A percentile compares a stretch with the other conserved stretches of the same genome.
These are phyloP conservation scores for Venusia cambrica DNA, from an alignment of 2,888 invertebrate species.

Conservation along the genomic window DNA sequence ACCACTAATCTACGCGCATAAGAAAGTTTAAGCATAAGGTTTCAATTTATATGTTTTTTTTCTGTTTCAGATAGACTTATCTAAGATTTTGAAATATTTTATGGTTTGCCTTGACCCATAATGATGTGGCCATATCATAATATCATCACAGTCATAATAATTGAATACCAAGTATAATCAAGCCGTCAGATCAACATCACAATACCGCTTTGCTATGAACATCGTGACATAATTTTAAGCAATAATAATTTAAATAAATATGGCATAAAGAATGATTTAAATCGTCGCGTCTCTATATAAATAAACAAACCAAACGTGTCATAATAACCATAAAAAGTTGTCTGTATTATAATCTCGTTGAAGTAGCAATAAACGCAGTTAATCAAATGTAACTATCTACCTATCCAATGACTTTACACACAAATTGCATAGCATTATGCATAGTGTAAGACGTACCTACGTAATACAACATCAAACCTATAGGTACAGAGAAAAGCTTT, in stretches of 20 bases:
- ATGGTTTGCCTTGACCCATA: too few relatives aligned
- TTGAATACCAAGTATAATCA: conserved; percentile 9
- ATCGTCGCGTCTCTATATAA: conserved; percentile 13
- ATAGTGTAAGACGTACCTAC: too few relatives aligned
- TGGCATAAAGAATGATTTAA: conserved; percentile 14
- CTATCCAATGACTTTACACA: conserved; percentile 21
- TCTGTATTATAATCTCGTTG: conserved; percentile 36
- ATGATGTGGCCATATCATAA: too few relatives aligned
- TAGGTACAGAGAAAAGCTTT: conserved; percentile 42
- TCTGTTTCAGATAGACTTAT: too few relatives aligned
- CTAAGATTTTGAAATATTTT: too few relatives aligned
- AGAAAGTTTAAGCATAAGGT: too few relatives aligned
- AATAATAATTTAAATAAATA: conserved; percentile 21
- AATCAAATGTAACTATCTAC: too few relatives aligned
- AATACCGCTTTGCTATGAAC: conserved; percentile 15
- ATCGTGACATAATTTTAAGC: conserved; percentile 10
- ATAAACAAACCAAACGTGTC: conserved; percentile 16
- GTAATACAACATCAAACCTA: too few relatives aligned
- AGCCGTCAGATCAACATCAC: conserved; percentile 16
- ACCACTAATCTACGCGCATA: too few relatives aligned
- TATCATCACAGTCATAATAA: too few relatives aligned
- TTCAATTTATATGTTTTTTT: too few relatives aligned
- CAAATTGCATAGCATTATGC: conserved; percentile 12
- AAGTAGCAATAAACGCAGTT: conserved; percentile 17
- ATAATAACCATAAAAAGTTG: conserved; percentile 40